Evolutionary conservation across 2,888 invertebrate genomes (phyloP), one percentile per base, ranked within the genome.

Genomic region (Ditula angustiorana): DNA sequence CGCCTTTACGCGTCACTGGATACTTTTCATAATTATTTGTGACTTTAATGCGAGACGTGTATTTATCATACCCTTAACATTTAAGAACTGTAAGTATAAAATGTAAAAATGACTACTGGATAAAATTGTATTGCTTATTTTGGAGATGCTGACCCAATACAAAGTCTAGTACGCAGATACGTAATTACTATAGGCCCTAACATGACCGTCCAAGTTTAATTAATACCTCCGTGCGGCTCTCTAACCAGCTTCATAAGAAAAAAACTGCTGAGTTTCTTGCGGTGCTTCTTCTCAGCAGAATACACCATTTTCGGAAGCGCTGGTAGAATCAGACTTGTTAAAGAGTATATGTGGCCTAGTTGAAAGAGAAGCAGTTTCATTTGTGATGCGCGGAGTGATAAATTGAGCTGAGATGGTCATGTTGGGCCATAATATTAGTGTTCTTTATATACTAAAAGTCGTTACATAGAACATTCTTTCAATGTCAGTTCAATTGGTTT

Each of bases 91-190:
- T 41, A n/a, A n/a, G n/a, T n/a, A 41, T 33, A 19, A 41, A 28
- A 46, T 21, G 58, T 58, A 46, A 46, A 46, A 46, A 58, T 33
- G 19, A 19, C 41, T 41, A 41, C 41, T 41, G 19, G 16, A 19
- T 41, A 41, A 41, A 41, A 41, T 8, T 7, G 19, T 41, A 41
- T 19, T 19, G 41, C 41, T 41, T 10, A 5, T 41, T n/a, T 37
- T 41, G 10, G 19, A 41, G 41, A 41, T 19, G 19, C 5, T 19
- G 10, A 19, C 2, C 10, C n/a, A 10, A 10, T 3, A 41, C 8
- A 16, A 10, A 19, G 19, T 10, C 19, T 19, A 41, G 2, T 33
- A 33, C 5, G n/a, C 3, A 41, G 19, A 8, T 10, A 19, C 1
- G 30, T 35, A 35, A 13, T 13, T 13, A 35, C 2, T 41, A 19